These are phyloP conservation scores for Miichthys miiuy DNA, from an alignment of 2,797 vertebrate genomes.

Conservation along the genomic window DNA sequence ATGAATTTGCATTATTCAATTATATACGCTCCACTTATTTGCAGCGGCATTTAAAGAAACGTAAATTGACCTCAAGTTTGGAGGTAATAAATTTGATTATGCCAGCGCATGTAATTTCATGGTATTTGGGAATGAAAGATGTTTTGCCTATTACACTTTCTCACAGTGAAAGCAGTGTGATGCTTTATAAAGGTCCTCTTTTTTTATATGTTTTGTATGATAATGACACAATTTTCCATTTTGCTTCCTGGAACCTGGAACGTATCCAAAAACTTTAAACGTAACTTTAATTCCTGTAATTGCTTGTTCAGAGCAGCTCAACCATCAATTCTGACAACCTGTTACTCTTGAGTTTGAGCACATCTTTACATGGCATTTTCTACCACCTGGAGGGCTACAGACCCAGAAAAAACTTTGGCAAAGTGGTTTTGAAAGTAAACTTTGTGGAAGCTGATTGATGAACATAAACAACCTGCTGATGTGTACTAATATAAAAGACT, in stretches of 20 bases:
- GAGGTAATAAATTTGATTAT: constrained; percentile 79
- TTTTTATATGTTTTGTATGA: constrained; percentile 19
- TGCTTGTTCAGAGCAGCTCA: not conserved
- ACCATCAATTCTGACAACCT: constrained; percentile 19
- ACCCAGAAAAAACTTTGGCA: constrained; percentile 22
- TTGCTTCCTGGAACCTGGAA: constrained; percentile 9
- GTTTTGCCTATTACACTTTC: constrained; percentile 55
- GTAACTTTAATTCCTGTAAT: constrained; percentile 11
- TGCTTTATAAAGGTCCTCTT: constrained; percentile 53
- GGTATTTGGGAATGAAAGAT: constrained; percentile 71
- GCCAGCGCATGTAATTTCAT: constrained; percentile 71
- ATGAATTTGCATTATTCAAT: constrained; percentile 79
- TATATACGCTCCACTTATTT: constrained; percentile 74
- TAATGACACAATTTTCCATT: not conserved
- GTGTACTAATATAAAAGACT: constrained; percentile 54
- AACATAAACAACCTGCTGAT: constrained; percentile 73
- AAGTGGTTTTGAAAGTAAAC: constrained; percentile 34
- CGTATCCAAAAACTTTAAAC: not conserved
- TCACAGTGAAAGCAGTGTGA: constrained; percentile 46
- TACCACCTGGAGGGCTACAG: not conserved
- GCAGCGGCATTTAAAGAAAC: constrained; percentile 75
- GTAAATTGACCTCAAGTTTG: constrained; percentile 74
- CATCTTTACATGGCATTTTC: constrained; percentile 20
- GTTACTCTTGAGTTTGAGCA: constrained; percentile 22
- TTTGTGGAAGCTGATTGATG: constrained; percentile 48